phyloP scores from a whole-genome alignment of 2,113 vertebrate species.

The Odobenus rosmarus region DNA sequence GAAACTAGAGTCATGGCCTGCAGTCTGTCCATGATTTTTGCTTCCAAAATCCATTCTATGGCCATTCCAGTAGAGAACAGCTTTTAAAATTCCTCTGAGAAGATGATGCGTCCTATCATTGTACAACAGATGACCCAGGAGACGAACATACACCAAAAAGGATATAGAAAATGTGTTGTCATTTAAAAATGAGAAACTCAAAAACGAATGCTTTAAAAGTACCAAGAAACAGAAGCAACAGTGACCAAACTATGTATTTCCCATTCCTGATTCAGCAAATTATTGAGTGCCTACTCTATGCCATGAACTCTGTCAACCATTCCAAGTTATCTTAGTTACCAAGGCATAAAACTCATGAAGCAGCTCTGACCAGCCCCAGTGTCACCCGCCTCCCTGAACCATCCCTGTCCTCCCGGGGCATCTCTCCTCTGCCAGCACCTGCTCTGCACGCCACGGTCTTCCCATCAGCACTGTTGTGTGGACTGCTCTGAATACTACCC shows the following conservation, averaged over 20 bases:
- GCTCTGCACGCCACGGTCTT: fast-evolving
- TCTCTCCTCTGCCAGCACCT: not conserved
- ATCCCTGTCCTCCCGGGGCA: too few relatives aligned
- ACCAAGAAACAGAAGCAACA: not conserved
- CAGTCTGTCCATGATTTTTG: too few relatives aligned
- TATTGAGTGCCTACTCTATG: not conserved
- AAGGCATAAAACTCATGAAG: not conserved
- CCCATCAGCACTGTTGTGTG: fast-evolving
- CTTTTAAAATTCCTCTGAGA: not conserved
- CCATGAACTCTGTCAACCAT: too few relatives aligned
- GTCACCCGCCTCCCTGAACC: not conserved
- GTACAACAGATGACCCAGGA: not conserved
- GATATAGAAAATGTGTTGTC: not conserved
- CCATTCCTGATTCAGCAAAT: not conserved
- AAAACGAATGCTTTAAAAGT: not conserved
- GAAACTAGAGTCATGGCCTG: not conserved
- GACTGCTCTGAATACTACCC: too few relatives aligned
- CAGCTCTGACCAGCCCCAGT: fast-evolving
- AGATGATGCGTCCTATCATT: not conserved
- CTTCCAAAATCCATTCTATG: too few relatives aligned
- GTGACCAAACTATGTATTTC: not conserved
- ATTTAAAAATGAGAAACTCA: not conserved
- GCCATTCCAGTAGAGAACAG: not conserved
- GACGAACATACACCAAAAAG: not conserved
- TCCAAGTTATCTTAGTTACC: fast-evolving